A percentile compares a stretch with the other conserved stretches of the same genome.
phyloP scores from a whole-genome alignment of 2,888 invertebrate species.

The Campaea margaritaria region DNA sequence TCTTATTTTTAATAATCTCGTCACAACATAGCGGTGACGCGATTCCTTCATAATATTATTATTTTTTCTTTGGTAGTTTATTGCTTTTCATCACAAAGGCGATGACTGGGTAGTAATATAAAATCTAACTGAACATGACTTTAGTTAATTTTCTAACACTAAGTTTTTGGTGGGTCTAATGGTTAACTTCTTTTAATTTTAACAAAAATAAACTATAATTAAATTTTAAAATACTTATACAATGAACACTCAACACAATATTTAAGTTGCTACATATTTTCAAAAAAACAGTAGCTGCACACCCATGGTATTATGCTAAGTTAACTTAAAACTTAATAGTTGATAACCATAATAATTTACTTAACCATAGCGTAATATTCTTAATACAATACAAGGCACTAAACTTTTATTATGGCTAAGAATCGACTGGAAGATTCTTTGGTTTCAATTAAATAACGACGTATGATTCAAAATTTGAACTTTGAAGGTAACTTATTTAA shows the following conservation, averaged over 20 bases:
- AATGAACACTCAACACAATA: conserved; percentile 57
- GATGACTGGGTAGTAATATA: neutral
- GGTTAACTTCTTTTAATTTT: conserved; percentile 49
- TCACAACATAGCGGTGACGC: neutral
- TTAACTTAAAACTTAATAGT: conserved; percentile 33
- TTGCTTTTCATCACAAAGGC: conserved; percentile 9
- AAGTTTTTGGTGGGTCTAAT: conserved; percentile 60
- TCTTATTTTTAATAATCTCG: neutral
- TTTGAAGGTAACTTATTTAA: conserved; percentile 78
- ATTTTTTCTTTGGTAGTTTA: conserved; percentile 3
- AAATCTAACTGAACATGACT: conserved; percentile 26
- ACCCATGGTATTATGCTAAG: conserved; percentile 33
- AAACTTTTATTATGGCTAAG: conserved; percentile 66
- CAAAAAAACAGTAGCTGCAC: conserved; percentile 43
- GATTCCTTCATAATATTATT: neutral
- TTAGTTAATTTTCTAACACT: conserved; percentile 50
- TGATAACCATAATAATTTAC: conserved; percentile 67
- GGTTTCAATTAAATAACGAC: conserved; percentile 70
- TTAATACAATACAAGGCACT: conserved; percentile 67
- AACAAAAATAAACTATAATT: conserved; percentile 52
- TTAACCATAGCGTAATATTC: conserved; percentile 55
- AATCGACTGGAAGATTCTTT: conserved; percentile 81
- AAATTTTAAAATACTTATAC: conserved; percentile 48
- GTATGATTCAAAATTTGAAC: conserved; percentile 75
- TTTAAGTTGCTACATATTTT: conserved; percentile 45